Conservation (phyloP, 2,113 vertebrate species). For the Tretioscincus oriximinensis region DNA sequence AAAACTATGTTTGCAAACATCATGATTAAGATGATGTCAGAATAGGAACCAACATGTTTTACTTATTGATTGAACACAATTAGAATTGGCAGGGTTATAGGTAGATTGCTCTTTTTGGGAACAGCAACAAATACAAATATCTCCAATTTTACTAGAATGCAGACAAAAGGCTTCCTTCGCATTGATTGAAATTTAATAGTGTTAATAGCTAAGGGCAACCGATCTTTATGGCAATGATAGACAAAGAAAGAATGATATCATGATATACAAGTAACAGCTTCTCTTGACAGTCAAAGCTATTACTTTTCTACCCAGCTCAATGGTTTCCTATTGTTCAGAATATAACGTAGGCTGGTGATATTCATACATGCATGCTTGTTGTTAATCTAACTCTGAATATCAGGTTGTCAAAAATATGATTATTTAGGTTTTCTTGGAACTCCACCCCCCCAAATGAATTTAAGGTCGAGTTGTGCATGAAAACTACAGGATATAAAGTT, state of each 20-base stretch:
- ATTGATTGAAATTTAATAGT: conserved; percentile 50
- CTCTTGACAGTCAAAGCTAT: background rate
- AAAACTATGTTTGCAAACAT: conserved; percentile 46
- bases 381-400: too few species aligned
- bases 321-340: background rate
- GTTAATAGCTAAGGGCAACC: conserved; percentile 42
- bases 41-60: conserved; percentile 56
- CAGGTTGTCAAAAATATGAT: too few species aligned
- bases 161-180: conserved; percentile 44
- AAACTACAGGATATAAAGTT: too few species aligned
- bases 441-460: too few species aligned
- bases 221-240: conserved; percentile 26
- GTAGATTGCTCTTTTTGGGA: conserved; percentile 47
- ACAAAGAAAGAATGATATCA: background rate
- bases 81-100: conserved; percentile 55
- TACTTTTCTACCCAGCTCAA: background rate
- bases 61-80: conserved; percentile 65
- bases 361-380: background rate
- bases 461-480: too few species aligned
- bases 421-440: too few species aligned
- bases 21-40: conserved; percentile 62
- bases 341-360: background rate
- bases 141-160: conserved; percentile 40
- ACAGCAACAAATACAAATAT: conserved; percentile 33
- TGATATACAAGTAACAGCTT: conserved; percentile 16